Conservation (phyloP, 2,888 invertebrate species). For the Leptopterna dolabrata region DNA sequence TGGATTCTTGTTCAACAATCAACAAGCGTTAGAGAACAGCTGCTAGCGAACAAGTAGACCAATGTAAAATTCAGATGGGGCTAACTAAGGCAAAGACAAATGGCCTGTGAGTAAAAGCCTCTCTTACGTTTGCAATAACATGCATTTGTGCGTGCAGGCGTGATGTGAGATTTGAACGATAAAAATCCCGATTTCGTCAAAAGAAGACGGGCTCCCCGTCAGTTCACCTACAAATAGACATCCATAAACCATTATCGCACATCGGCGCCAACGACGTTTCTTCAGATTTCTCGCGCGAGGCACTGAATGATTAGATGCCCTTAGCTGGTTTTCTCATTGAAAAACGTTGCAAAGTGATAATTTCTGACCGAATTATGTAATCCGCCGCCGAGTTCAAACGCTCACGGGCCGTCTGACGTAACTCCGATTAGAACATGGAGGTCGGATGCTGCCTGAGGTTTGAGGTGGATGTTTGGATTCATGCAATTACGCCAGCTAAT, state of each 20-base stretch:
- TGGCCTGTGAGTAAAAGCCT: too few relatives aligned
- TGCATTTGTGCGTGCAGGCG: too few relatives aligned
- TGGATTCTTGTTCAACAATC: too few relatives aligned
- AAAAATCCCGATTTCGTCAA: background rate
- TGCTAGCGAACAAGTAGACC: too few relatives aligned
- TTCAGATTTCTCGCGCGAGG: background rate
- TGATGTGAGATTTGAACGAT: too few relatives aligned
- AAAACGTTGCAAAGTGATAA: background rate
- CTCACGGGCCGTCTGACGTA: background rate
- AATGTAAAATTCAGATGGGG: too few relatives aligned
- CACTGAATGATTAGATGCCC: background rate
- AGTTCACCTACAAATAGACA: background rate
- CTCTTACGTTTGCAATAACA: too few relatives aligned
- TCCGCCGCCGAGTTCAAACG: background rate
- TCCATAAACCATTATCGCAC: background rate
- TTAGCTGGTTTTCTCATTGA: background rate
- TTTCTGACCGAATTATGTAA: background rate
- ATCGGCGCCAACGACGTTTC: background rate
- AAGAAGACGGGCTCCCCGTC: background rate
- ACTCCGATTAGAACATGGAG: background rate
- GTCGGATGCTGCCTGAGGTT: background rate
- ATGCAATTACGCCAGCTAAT: background rate
- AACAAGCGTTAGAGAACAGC: too few relatives aligned
- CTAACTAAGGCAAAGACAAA: too few relatives aligned
- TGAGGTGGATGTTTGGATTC: background rate